Base-by-base conservation (phyloP, 2,113 vertebrate species). In the Eulemur macaco region DNA sequence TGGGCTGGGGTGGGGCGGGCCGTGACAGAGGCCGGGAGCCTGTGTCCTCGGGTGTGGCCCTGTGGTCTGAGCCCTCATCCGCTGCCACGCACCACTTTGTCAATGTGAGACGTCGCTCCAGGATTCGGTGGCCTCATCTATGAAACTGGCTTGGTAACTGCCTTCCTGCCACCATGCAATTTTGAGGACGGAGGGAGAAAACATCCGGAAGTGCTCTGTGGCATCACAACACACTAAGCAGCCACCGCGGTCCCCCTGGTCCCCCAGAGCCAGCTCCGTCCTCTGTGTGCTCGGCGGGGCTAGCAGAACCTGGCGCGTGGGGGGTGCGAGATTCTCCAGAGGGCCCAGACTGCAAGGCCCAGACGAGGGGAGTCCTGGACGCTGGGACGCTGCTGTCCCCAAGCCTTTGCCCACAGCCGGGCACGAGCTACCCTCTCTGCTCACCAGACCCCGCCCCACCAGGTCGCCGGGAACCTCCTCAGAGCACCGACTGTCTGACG, bases 91-190 rank as follows among this genome's bases (percentile, higher is more conserved):
- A 25, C 20, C 8, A 15, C 47, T 50, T 68, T 68, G 63, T 81
- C 31, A 69, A 23, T 5, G 13, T 6, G 14, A 21, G n/a, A 23
- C 3, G 63, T 42, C 8, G 14, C 34, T 25, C n/a, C 0, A 1
- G 42, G 39, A 34, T 1, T 34, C 9, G 27, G 68, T 7, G 25
- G 39, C 42, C 54, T 92, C 80, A 74, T 27, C 15, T 18, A 31
- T 21, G 45, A 76, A 74, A 63, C 37, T 5, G 10, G 50, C 25
- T 12, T 3, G 5, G 10, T 11, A 4, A 50, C n/a, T 5, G 50
- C 84, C 84, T 69, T 86, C 34, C 47, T 7, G 23, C 31, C 27
- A 2, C 21, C 3, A 47, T 27, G 69, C 0, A 2, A 13, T 21
- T 27, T 21, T 42, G 37, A 42, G 39, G 23, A 14, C 27, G 11